A percentile compares a stretch with the other conserved stretches of the same genome.
Evolutionary conservation across 2,888 invertebrate genomes (phyloP).

Genomic region (Hydraecia micacea): DNA sequence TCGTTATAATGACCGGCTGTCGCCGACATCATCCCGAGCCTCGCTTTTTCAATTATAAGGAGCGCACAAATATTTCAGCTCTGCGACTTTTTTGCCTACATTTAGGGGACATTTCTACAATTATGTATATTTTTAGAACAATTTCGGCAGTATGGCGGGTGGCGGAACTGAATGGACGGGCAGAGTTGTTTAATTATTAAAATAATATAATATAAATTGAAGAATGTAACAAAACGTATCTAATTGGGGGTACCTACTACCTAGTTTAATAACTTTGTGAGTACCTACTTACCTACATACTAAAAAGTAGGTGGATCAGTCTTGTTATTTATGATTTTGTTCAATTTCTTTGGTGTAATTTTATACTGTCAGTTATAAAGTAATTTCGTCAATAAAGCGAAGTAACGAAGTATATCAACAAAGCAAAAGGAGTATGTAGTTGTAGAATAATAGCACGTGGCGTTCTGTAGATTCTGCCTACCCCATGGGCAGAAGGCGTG

Average conservation of each 20-base stretch:
- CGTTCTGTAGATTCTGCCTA: background rate
- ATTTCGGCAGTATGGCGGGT: slow-evolving; percentile 37
- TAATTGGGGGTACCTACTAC: background rate
- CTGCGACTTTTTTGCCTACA: slow-evolving; percentile 50
- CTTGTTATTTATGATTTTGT: background rate
- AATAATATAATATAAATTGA: too few relatives aligned
- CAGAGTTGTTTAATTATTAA: slow-evolving; percentile 33
- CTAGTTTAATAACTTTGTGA: background rate
- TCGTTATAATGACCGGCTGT: slow-evolving; percentile 66
- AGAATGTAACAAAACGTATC: background rate
- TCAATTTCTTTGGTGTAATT: background rate
- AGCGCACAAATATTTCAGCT: slow-evolving; percentile 52
- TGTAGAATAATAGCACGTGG: background rate
- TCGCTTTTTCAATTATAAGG: slow-evolving; percentile 64
- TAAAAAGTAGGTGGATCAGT: background rate
- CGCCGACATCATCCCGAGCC: slow-evolving; percentile 52
- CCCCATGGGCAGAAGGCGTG: background rate
- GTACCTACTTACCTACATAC: background rate
- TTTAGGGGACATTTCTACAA: slow-evolving; percentile 56
- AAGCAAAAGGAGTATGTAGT: background rate
- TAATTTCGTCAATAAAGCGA: background rate
- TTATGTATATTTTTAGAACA: slow-evolving; percentile 49
- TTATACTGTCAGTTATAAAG: background rate
- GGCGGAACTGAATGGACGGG: slow-evolving; percentile 18
- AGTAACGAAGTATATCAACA: background rate